Conservation (phyloP, 2,113 vertebrate genomes). For the Urocitellus parryii region DNA sequence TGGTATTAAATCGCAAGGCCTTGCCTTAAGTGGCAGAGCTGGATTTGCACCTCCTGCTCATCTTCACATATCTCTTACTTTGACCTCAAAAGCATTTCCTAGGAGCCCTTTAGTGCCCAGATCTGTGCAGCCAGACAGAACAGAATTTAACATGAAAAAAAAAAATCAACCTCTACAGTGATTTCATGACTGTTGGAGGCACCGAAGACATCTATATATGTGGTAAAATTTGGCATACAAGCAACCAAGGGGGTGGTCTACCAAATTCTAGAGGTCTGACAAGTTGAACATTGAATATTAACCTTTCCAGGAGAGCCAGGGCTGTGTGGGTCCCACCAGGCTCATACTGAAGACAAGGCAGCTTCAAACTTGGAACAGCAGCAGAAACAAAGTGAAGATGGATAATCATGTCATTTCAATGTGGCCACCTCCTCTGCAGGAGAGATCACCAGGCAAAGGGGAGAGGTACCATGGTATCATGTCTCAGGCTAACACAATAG, state of each 20-base stretch:
- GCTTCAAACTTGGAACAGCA: background rate
- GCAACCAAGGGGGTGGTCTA: background rate
- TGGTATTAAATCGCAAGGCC: background rate
- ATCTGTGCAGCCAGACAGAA: background rate
- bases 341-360: background rate
- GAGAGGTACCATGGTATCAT: fast-evolving
- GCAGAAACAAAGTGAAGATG: background rate
- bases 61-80: background rate
- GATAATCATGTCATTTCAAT: background rate
- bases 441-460: background rate
- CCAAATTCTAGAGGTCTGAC: background rate
- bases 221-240: background rate
- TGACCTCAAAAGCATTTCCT: background rate
- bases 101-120: background rate
- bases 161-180: background rate
- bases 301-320: background rate
- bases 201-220: background rate
- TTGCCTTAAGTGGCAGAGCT: background rate
- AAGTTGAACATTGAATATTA: background rate
- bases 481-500: background rate
- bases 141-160: background rate
- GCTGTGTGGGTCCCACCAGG: background rate
- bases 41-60: background rate
- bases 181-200: background rate
- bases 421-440: background rate